phyloP scores from a whole-genome alignment of 2,888 invertebrate species.

The Idaea biselata region DNA sequence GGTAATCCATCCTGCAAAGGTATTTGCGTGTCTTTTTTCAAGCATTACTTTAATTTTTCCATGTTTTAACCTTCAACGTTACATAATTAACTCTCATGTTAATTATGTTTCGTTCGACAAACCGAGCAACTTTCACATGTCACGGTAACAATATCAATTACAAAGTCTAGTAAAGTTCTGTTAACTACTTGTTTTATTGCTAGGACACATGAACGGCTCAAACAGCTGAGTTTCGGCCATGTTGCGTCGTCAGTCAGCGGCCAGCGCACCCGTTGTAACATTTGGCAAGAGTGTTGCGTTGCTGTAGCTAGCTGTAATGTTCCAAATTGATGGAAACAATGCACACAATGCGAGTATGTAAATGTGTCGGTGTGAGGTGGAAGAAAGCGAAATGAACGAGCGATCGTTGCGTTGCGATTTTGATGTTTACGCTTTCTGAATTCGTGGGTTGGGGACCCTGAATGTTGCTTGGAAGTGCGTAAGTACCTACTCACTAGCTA shows the following conservation, averaged over 20 bases:
- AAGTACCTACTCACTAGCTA: too few species aligned
- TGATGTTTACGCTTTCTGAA: slow-evolving; percentile 76
- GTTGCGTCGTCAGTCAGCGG: background rate
- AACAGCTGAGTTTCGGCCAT: background rate
- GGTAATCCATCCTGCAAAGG: too few species aligned
- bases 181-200: slow-evolving; percentile 18
- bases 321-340: slow-evolving; percentile 34
- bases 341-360: slow-evolving; percentile 45
- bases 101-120: background rate
- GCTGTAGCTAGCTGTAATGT: background rate
- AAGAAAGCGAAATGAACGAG: slow-evolving; percentile 68
- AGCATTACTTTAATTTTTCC: background rate
- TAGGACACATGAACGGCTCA: slow-evolving; percentile 14
- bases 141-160: background rate
- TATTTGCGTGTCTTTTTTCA: background rate
- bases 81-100: too few species aligned
- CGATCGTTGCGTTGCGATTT: slow-evolving; percentile 56
- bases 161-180: slow-evolving; percentile 9
- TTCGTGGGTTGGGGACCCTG: slow-evolving; percentile 35
- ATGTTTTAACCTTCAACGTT: background rate
- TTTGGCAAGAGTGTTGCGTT: background rate
- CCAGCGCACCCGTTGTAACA: background rate
- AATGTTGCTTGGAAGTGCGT: slow-evolving; percentile 27
- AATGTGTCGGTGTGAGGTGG: slow-evolving; percentile 45
- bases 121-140: background rate